Evolutionary conservation across 2,113 vertebrate genomes (phyloP).

Genomic region (Indri indri): DNA sequence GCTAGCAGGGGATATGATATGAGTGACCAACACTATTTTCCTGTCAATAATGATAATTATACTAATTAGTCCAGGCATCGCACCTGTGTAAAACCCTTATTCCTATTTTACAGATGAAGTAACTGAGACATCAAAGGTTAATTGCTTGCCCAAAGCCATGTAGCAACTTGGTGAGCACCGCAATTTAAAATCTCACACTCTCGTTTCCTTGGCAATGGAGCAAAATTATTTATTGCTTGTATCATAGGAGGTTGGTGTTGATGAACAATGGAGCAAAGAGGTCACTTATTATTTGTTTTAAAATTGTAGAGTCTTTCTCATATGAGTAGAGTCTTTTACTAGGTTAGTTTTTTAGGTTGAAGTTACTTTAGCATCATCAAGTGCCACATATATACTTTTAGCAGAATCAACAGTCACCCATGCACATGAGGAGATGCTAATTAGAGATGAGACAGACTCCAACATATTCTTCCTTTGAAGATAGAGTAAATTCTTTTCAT

Average conservation of each 20-base stretch:
- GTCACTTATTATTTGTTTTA: conserved; percentile 20
- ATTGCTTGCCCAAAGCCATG: conserved; percentile 66
- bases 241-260: background rate
- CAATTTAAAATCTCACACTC: background rate
- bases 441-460: background rate
- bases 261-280: conserved; percentile 4
- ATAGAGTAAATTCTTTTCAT: background rate
- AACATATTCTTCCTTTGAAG: background rate
- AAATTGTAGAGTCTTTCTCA: background rate
- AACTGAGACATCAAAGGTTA: conserved; percentile 73
- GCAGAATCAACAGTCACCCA: background rate
- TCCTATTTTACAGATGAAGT: conserved; percentile 77
- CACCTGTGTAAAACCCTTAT: conserved; percentile 67
- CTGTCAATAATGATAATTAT: conserved; percentile 72
- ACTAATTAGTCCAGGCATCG: conserved; percentile 61
- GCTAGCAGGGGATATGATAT: background rate
- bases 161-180: background rate
- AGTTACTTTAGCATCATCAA: background rate
- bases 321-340: background rate
- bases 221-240: background rate
- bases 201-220: conserved; percentile 25
- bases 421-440: background rate
- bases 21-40: conserved; percentile 60
- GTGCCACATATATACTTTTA: background rate
- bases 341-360: background rate